phyloP scores from a whole-genome alignment of 2,797 vertebrate genomes.

The Pteropus rufus region DNA sequence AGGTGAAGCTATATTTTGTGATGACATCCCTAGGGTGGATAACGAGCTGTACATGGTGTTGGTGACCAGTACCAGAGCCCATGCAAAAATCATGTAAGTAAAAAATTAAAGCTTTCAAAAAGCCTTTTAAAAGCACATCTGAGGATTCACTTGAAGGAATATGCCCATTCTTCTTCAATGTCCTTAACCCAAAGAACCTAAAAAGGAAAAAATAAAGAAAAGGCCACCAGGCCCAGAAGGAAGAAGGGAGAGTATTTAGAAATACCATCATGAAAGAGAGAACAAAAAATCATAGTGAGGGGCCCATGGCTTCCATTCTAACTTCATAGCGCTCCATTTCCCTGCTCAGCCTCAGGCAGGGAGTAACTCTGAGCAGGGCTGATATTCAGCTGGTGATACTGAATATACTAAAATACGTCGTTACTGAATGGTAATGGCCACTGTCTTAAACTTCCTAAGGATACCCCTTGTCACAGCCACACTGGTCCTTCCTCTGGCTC shows the following conservation, averaged over 20 bases:
- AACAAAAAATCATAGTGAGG: neutral
- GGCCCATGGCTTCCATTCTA: neutral
- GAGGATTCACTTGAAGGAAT: neutral
- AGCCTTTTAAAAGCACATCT: neutral
- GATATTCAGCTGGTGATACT: neutral
- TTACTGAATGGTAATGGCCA: neutral
- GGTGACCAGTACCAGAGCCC: slow-evolving; percentile 90
- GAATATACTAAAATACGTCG: neutral
- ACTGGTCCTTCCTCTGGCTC: accelerated
- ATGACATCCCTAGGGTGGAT: slow-evolving; percentile 88
- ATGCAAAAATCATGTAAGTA: slow-evolving; percentile 91
- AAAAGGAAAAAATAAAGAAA: neutral
- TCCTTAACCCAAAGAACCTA: neutral
- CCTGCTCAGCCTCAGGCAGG: neutral
- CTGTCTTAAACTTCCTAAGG: neutral
- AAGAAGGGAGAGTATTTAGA: neutral
- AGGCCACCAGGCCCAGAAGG: neutral
- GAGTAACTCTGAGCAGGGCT: neutral
- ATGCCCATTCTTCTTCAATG: neutral
- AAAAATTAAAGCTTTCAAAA: neutral
- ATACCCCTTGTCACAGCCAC: neutral
- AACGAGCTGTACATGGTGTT: slow-evolving; percentile 89
- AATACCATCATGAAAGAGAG: neutral
- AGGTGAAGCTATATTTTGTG: slow-evolving; percentile 91
- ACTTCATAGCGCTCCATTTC: neutral